phyloP scores from a whole-genome alignment of 2,888 invertebrate genomes.

The Eremobia ochroleuca region DNA sequence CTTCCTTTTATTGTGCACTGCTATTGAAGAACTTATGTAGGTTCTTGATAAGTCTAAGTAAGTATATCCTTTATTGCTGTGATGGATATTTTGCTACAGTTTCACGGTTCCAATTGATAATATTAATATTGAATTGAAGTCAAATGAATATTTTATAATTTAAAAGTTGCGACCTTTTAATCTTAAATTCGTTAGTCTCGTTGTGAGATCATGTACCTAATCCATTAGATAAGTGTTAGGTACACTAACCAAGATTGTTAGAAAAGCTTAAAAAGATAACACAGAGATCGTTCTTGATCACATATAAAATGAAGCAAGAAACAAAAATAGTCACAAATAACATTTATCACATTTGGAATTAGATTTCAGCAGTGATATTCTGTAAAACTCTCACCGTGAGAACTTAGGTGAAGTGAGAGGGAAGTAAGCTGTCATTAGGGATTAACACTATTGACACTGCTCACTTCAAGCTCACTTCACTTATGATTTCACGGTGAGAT shows the following conservation, averaged over 20 bases:
- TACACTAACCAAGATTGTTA: not conserved
- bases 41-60: slow-evolving; percentile 49
- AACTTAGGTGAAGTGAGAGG: no score
- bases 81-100: not conserved
- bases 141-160: not conserved
- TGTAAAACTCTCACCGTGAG: no score
- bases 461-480: no score
- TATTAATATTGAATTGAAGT: not conserved
- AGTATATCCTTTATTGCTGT: slow-evolving; percentile 1
- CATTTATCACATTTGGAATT: slow-evolving; percentile 24
- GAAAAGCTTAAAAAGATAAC: slow-evolving; percentile 8
- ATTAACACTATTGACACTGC: no score
- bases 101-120: not conserved
- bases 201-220: slow-evolving; percentile 42
- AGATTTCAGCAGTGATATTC: no score
- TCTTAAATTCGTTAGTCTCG: not conserved
- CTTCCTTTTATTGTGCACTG: slow-evolving; percentile 51
- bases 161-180: not conserved
- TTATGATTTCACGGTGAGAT: no score
- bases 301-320: not conserved
- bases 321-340: slow-evolving; percentile 24
- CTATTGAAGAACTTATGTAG: slow-evolving; percentile 35
- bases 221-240: slow-evolving; percentile 11
- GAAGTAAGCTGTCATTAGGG: no score
- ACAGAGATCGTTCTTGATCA: not conserved